Base-by-base conservation (phyloP, 1,140 invertebrate genomes). In the Metaphire vulgaris region DNA sequence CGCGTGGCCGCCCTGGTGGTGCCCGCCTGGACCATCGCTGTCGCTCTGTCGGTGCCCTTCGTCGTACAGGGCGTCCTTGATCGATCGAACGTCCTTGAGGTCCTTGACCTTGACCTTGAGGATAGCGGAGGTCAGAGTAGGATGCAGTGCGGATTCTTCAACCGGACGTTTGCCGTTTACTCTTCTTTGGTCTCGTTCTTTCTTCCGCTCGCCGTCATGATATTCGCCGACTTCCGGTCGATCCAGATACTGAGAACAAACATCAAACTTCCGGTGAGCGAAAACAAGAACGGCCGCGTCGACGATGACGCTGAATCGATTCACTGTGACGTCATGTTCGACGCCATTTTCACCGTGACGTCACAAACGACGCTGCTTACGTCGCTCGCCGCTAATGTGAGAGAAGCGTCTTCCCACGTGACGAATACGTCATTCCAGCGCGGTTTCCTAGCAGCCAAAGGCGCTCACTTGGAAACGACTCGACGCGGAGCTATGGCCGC, bases 141-240 rank as follows among this genome's bases (percentile, higher is more conserved):
- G 6, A 26, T 34, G 29, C 34, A n/a, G 16, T 76, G 75, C 75
- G 75, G 75, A 0, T 74, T 76, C 6, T 76, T 85, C 28, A 84
- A 85, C 77, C 81, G 77, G 29, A 76, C 81, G 6, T 84, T 82
- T 69, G 81, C 83, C 29, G 80, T 98, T 73, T 98, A 96, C 85
- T 98, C 96, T 0, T 92, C 95, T 0, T 90, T 95, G n/a, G 96
- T 94, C 12, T 96, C 95, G 0, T 99, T 98, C 87, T 99, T 94
- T 88, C 95, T 98, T 81, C 96, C 96, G 0, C 87, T 98, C 74
- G 88, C 94, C 33, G 92, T 98, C 79, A 98, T 98, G 94, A 93
- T 94, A 33, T 91, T 96, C 79, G 95, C 97, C 12, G 98, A 98
- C 83, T 81, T 83, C 0, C 78, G 79, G 26, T 83, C 83, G 77